Evolutionary conservation across 2,113 vertebrate genomes (phyloP).

Genomic region (Lucifuga dentata): DNA sequence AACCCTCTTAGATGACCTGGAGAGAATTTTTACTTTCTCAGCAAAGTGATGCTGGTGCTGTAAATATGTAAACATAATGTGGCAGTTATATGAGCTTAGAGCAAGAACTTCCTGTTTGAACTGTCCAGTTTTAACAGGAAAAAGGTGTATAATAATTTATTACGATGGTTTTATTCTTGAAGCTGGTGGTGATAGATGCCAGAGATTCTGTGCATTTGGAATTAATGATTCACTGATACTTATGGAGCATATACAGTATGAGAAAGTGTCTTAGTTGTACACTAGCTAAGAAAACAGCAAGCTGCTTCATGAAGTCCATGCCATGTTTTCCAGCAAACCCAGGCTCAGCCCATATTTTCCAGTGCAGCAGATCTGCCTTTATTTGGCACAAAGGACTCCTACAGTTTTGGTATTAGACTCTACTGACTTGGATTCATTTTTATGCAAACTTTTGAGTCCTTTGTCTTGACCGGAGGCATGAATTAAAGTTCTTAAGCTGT

Average conservation of each 20-base stretch:
- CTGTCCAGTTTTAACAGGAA: not conserved
- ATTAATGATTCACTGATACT: not conserved
- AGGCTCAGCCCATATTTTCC: conserved; percentile 45
- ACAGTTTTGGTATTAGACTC: not conserved
- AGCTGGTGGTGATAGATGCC: not conserved
- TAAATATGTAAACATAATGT: not conserved
- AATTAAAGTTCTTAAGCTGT: not conserved
- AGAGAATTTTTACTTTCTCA: conserved; percentile 40
- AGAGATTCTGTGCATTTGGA: not conserved
- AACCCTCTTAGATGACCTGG: conserved; percentile 49
- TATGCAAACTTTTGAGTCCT: not conserved
- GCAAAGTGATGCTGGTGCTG: conserved; percentile 18
- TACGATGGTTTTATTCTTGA: not conserved
- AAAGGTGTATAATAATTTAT: not conserved
- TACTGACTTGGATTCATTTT: conserved; percentile 10
- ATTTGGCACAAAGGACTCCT: conserved; percentile 21
- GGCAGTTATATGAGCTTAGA: not conserved
- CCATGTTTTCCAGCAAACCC: conserved; percentile 53
- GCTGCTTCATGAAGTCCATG: conserved; percentile 16
- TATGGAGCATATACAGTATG: not conserved
- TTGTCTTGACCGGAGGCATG: not conserved
- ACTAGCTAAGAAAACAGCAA: no score
- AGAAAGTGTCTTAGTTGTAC: no score
- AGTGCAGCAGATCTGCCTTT: no score
- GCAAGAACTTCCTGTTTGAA: not conserved